phyloP scores from a whole-genome alignment of 1,140 invertebrate genomes.

The Microplitis mediator region DNA sequence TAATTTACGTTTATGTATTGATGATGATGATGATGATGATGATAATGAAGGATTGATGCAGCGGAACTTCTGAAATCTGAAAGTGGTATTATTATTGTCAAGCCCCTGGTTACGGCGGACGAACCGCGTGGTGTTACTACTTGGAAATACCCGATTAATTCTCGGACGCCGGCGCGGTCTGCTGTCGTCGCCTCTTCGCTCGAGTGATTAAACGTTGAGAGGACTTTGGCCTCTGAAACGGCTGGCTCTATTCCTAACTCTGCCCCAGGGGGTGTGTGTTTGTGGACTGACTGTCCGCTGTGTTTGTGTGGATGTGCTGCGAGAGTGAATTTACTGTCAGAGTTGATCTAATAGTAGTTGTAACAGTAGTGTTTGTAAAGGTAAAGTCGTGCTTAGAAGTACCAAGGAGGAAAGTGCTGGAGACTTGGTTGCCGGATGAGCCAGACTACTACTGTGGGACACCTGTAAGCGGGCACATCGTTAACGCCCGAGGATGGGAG shows the following conservation, averaged over 20 bases:
- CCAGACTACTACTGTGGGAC: background rate
- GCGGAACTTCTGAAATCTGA: background rate
- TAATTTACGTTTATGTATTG: too few species aligned
- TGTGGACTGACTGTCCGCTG: background rate
- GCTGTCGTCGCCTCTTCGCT: slow-evolving; percentile 4
- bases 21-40: too few species aligned
- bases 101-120: background rate
- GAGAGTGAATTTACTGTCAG: background rate
- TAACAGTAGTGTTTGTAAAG: background rate
- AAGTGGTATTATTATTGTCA: background rate
- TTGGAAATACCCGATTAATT: slow-evolving; percentile 16
- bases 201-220: background rate
- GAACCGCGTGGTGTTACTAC: slow-evolving; percentile 2
- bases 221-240: slow-evolving; percentile 6
- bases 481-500: background rate
- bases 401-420: background rate
- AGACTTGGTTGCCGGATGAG: background rate
- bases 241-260: background rate
- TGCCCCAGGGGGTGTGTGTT: background rate
- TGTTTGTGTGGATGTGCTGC: too few species aligned
- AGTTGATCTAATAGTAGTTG: background rate
- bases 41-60: background rate
- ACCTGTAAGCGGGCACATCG: background rate
- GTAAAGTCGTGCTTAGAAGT: too few species aligned
- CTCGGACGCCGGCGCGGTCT: slow-evolving; percentile 18